These are phyloP conservation scores for Ataeniobius toweri DNA, from an alignment of 2,797 vertebrate genomes.

Conservation along the genomic window DNA sequence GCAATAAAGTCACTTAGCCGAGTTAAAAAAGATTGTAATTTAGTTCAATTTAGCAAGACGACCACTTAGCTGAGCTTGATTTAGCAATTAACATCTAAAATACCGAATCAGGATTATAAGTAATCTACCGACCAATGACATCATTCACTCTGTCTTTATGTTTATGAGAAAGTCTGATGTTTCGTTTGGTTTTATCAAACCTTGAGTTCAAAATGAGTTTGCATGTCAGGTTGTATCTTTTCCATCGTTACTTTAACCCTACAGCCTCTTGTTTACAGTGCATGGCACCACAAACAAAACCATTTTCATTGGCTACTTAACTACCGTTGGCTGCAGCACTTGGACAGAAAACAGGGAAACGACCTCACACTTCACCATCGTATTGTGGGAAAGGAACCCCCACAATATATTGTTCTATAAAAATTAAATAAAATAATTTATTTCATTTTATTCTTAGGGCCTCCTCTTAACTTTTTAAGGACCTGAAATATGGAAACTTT, in stretches of 20 bases:
- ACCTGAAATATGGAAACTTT: no score
- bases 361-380: no score
- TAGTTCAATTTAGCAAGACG: background rate
- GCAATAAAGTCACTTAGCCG: background rate
- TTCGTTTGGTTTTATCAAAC: background rate
- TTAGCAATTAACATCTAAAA: background rate
- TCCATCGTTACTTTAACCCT: background rate
- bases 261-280: background rate
- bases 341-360: background rate
- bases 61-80: background rate
- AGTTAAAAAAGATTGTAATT: background rate
- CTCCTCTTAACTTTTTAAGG: no score
- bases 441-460: no score
- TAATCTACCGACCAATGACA: background rate
- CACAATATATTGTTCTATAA: no score
- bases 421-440: background rate
- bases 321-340: background rate
- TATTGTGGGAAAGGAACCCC: background rate
- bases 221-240: background rate
- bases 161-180: background rate
- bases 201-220: background rate
- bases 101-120: background rate
- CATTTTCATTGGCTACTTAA: background rate
- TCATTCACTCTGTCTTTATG: no score
- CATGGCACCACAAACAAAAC: background rate